Evolutionary conservation across 2,797 vertebrate genomes (phyloP), one percentile per base, ranked within the genome.

Genomic region (Numenius phaeopus): DNA sequence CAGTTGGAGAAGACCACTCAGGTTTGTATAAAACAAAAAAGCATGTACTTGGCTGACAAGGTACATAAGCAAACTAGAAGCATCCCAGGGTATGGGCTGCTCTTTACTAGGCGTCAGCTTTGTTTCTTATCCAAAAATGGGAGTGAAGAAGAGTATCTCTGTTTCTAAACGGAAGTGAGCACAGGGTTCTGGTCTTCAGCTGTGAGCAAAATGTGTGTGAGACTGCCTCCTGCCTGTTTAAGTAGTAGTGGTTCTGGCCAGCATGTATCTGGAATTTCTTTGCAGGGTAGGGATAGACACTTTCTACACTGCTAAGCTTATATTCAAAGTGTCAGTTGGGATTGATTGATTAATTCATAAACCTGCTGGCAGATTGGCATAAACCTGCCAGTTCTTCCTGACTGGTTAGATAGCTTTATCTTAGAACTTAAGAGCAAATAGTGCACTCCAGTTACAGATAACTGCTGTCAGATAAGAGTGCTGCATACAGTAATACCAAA

Each of bases 1-100:
- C 99, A 99, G 93, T 98, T 99, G 97, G 99, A 99, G 98, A 99
- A 99, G 97, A 99, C 99, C 91, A 99, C 99, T 80, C 99, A 99
- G 99, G 99, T 99, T 97, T 98, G 98, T 97, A 95, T 86, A 72
- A 54, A 96, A 54, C 54, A 64, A 70, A 79, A 40, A 79, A 30
- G 3, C 27, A 3, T 9, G 5, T 91, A 14, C 24, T 24, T 72
- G 26, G 42, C 30, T 83, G 54, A 21, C 61, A 70, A 27, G 54
- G 55, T 20, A 59, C 27, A 49, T 12, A 14, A 15, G 44, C 80
- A 62, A 83, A 52, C 32, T 20, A 67, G 37, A 87, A 76, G 37
- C 42, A 69, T 3, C 13, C 12, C n/a, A 61, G 39, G 66, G 54
- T 83, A 22, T 64, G 19, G 32, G 22, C 62, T 44, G 62, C n/a